phyloP scores from a whole-genome alignment of 2,113 vertebrate species.

The Bubo scandiacus region DNA sequence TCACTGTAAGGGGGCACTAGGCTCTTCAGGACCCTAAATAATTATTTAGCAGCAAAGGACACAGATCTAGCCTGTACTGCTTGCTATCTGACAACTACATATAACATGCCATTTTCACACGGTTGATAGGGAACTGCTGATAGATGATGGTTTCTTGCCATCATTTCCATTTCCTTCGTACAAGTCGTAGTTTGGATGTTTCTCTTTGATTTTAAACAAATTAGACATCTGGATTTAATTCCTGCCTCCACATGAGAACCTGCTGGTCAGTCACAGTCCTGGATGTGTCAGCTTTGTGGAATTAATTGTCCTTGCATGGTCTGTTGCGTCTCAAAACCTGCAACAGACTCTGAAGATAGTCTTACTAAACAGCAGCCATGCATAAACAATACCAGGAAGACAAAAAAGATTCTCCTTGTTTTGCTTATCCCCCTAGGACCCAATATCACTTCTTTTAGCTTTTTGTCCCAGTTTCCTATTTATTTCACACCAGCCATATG shows the following conservation, averaged over 20 bases:
- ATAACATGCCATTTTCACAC: fast-evolving
- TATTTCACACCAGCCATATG: neutral
- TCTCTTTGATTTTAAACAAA: neutral
- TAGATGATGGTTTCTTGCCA: neutral
- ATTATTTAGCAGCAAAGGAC: neutral
- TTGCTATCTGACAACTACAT: neutral
- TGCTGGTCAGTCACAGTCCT: neutral
- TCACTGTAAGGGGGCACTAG: neutral
- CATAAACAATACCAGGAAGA: neutral
- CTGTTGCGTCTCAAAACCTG: neutral
- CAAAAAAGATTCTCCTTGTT: neutral
- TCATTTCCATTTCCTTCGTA: neutral
- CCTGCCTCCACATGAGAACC: neutral
- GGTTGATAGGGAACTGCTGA: neutral
- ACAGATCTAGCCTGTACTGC: neutral
- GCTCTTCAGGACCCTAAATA: neutral
- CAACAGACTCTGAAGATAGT: neutral
- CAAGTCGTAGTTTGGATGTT: neutral
- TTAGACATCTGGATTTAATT: neutral
- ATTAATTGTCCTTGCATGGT: neutral
- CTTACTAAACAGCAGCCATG: neutral
- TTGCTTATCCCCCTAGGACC: neutral
- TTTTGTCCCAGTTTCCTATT: neutral
- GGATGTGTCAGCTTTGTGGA: neutral
- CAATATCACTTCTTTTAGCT: neutral